Evolutionary conservation across 2,113 vertebrate species (phyloP), one percentile per base, ranked within the genome.

Genomic region (Podarcis muralis): DNA sequence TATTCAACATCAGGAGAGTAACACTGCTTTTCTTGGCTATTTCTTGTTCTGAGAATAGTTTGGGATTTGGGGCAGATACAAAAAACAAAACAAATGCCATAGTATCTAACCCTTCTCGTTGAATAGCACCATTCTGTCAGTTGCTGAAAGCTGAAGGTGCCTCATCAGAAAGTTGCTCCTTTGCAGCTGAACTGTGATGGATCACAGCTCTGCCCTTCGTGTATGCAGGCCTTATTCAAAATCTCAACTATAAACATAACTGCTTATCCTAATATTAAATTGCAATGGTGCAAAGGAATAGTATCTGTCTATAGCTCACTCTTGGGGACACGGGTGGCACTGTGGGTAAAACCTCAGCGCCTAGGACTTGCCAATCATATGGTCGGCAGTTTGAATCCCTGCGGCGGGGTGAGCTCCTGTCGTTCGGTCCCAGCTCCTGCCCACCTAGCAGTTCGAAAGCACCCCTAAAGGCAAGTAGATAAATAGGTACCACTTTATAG

Each of bases 21-120:
- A 93, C 85, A 30, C 75, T 91, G 43, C 1, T 90, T 18, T 75
- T 83, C 69, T 86, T 82, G 37, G 59, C 69, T 82, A n/a, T 53
- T 62, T 30, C 57, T 80, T 77, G 16, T 78, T 43, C 15, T n/a
- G 25, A 65, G n/a, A 76, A 48, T 83, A 35, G 37, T 86, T 66
- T 78, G 59, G 30, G 22, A 22, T 53, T 69, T 69, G 18, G 9
- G 15, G 65, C 18, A 20, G 32, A 57, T 11, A 81, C 15, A 86
- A 48, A 59, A 81, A 37, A 59, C 23, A 72, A 35, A 75, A 75
- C 32, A 35, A n/a, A 75, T 22, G 8, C 16, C 72, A 40, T 40
- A 27, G 5, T 68, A 30, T 40, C 9, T 43, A 66, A 68, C 32
- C 59, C 16, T 62, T 65, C 18, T 77, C n/a, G 20, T n/a, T 40